Percentiles rank a stretch among this genome's conserved stretches.
These are phyloP conservation scores for Campylomormyrus numenius DNA, from an alignment of 2,113 vertebrate genomes.

Conservation along the genomic window DNA sequence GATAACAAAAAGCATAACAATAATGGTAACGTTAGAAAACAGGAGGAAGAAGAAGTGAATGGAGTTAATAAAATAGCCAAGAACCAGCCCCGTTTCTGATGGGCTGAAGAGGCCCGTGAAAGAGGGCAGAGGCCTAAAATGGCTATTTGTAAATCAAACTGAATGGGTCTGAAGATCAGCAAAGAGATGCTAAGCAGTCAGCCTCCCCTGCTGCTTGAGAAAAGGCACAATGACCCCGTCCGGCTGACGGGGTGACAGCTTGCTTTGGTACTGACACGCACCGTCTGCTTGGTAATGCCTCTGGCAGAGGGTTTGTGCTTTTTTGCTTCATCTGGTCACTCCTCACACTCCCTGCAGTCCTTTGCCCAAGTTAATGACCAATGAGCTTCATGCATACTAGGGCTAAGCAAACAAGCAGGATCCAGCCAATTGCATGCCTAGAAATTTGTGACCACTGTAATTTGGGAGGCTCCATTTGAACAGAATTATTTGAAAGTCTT, in stretches of 20 bases:
- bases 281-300: not conserved
- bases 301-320: not conserved
- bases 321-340: not conserved
- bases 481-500: not conserved
- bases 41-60: not conserved
- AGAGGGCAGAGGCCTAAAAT: not conserved
- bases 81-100: not conserved
- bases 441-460: not conserved
- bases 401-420: not conserved
- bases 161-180: not conserved
- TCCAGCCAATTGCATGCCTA: not conserved
- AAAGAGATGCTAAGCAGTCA: not conserved
- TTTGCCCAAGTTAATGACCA: not conserved
- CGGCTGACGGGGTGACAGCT: not conserved
- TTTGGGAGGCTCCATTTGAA: not conserved
- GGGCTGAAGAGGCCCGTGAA: not conserved
- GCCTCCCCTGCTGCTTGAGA: not conserved
- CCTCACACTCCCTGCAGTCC: not conserved
- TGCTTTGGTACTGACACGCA: not conserved
- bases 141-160: not conserved
- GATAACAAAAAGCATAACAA: not conserved
- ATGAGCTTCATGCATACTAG: not conserved
- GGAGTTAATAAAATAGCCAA: not conserved
- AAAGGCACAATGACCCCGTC: not conserved
- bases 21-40: not conserved